Conservation (phyloP, 2,113 vertebrate species). For the Colaptes auratus region DNA sequence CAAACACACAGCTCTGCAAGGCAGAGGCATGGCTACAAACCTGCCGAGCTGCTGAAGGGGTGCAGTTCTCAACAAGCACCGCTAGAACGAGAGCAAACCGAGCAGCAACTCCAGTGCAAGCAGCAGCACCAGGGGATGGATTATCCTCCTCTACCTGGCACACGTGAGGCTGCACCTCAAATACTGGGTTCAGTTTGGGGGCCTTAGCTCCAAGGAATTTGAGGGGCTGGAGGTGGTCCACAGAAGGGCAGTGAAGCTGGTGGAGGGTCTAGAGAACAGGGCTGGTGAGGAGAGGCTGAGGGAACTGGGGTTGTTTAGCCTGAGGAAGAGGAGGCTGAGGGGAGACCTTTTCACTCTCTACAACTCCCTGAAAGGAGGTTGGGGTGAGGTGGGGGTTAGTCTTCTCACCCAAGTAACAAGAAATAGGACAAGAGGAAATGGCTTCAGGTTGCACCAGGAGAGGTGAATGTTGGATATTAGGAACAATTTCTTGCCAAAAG, state of each 20-base stretch:
- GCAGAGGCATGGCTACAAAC: neutral
- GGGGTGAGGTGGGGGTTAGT: neutral
- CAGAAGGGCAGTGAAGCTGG: neutral
- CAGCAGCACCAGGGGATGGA: neutral
- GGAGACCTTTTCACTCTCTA: neutral
- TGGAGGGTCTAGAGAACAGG: neutral
- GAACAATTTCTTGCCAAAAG: neutral
- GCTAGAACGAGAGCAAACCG: neutral
- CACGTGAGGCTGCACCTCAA: neutral
- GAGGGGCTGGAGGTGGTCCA: neutral
- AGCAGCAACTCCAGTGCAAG: neutral
- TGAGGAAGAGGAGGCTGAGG: neutral
- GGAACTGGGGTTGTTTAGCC: neutral
- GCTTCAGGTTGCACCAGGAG: neutral
- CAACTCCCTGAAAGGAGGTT: neutral
- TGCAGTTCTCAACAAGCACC: neutral
- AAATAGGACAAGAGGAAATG: neutral
- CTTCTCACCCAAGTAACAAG: neutral
- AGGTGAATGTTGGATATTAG: neutral
- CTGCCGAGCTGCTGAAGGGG: neutral
- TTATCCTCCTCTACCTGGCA: neutral
- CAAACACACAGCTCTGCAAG: neutral
- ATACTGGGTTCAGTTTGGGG: neutral
- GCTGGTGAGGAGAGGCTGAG: neutral
- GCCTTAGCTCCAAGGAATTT: neutral